Conservation (phyloP, 2,113 vertebrate genomes). For the Chloroceryle aenea region DNA sequence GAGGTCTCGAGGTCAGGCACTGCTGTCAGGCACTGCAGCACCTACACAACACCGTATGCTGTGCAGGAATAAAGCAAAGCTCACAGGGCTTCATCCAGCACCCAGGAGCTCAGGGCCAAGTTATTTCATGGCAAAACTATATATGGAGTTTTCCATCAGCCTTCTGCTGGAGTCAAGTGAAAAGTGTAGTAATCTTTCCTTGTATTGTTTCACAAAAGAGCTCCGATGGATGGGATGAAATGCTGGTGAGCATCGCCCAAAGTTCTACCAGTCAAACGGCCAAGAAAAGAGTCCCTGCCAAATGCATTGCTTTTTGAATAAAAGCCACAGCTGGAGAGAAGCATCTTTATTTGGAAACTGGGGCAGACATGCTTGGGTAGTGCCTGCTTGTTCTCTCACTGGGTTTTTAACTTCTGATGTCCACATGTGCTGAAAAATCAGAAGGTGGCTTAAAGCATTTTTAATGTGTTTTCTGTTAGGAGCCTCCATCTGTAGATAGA, state of each 20-base stretch:
- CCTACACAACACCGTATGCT: not conserved
- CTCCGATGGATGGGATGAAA: not conserved
- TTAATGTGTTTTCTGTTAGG: not conserved
- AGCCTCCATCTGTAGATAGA: not conserved
- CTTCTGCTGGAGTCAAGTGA: not conserved
- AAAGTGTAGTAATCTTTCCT: not conserved
- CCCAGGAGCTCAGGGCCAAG: not conserved
- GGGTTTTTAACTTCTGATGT: not conserved
- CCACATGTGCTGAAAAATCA: not conserved
- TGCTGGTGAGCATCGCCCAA: not conserved
- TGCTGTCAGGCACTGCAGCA: accelerated
- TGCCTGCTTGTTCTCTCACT: not conserved
- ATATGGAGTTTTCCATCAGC: not conserved
- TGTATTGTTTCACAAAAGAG: not conserved
- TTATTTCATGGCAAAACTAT: not conserved
- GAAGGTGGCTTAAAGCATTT: not conserved
- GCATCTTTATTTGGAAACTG: not conserved
- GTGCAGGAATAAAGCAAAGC: not conserved
- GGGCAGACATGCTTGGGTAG: not conserved
- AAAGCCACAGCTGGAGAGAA: not conserved
- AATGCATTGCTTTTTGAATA: not conserved
- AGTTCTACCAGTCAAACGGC: not conserved
- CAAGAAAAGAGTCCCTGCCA: not conserved
- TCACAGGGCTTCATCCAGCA: not conserved
- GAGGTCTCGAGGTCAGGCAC: not conserved